These are phyloP conservation scores for Poecilia velifera DNA, from an alignment of 2,797 vertebrate genomes.

Conservation along the genomic window DNA sequence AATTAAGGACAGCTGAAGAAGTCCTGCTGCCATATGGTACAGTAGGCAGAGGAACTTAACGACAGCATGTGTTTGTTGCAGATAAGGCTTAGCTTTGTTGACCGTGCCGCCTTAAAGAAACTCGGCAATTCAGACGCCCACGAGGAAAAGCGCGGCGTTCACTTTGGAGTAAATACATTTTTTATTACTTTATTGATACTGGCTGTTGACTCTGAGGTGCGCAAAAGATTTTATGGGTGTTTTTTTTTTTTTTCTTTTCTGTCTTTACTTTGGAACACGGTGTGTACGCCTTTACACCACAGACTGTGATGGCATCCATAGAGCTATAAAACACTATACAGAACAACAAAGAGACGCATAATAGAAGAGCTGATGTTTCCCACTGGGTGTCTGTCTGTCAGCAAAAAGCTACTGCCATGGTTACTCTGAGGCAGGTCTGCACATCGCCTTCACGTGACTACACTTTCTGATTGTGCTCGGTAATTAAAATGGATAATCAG, in stretches of 20 bases:
- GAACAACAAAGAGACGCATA: conserved; percentile 8
- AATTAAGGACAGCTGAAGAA: conserved; percentile 29
- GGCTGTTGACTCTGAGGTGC: neutral
- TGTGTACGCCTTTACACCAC: neutral
- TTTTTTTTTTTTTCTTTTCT: neutral
- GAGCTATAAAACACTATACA: conserved; percentile 5
- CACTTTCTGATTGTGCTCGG: conserved; percentile 63
- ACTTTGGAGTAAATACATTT: conserved; percentile 45
- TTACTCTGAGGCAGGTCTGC: conserved; percentile 53
- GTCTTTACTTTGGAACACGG: neutral
- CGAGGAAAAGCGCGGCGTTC: conserved; percentile 30
- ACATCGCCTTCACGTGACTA: conserved; percentile 61
- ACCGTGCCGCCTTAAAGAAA: conserved; percentile 49
- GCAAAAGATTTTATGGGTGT: neutral
- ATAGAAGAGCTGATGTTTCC: conserved; percentile 20
- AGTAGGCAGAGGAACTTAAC: conserved; percentile 21
- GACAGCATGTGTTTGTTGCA: conserved; percentile 60
- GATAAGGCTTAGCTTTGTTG: conserved; percentile 62
- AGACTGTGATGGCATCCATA: conserved; percentile 14
- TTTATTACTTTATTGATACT: conserved; percentile 29
- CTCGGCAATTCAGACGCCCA: conserved; percentile 27
- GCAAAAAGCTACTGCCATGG: conserved; percentile 54
- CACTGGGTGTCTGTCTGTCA: conserved; percentile 39
- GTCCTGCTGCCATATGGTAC: conserved; percentile 41
- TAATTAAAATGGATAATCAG: conserved; percentile 74